Base-by-base conservation (phyloP, 1,140 invertebrate species). In the Oryzaephilus surinamensis region DNA sequence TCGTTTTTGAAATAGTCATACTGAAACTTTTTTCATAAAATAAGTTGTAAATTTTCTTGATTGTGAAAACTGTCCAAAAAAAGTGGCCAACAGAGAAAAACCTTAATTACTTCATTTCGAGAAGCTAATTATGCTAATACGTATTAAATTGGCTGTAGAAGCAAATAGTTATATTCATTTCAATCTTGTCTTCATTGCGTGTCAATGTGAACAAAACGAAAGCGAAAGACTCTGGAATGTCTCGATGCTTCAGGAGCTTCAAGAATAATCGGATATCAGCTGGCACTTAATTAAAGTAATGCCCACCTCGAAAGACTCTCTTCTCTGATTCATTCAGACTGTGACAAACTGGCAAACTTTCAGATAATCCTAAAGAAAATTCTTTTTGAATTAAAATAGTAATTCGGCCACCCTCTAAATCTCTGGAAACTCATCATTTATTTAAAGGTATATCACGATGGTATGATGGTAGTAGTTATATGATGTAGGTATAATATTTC, bases 251-350 rank as follows among this genome's bases (percentile, higher is more conserved):
- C n/a, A n/a, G 8, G 11, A 24, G 37, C 41, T 45, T 38, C 40
- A 45, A 52, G 46, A 40, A 44, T 48, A 44, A 50, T 50, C 47
- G 46, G 41, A 47, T 47, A 52, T 52, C 50, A 52, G 46, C 45
- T 50, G 50, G 47, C 34, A 50, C 47, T 52, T 52, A 52, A 52
- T 52, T 52, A 50, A 52, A 50, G 42, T 47, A 50, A 52, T 47
- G 45, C 50, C 46, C 41, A 52, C 47, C 50, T 49, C 43, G 38
- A 34, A 30, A 19, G 23, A n/a, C n/a, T n/a, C n/a, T n/a, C n/a
- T n/a, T n/a, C 24, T 23, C 37, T 35, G 33, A 43, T 35, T 38
- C 42, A 37, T 36, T 51, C 34, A 42, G 46, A 51, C 46, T 47
- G 49, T 51, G 49, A 51, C 48, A 50, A 50, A 50, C 48, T 50